A percentile compares a stretch with the other conserved stretches of the same genome.
Conservation (phyloP, 2,797 vertebrate genomes). For the Halcyon chelicuti region DNA sequence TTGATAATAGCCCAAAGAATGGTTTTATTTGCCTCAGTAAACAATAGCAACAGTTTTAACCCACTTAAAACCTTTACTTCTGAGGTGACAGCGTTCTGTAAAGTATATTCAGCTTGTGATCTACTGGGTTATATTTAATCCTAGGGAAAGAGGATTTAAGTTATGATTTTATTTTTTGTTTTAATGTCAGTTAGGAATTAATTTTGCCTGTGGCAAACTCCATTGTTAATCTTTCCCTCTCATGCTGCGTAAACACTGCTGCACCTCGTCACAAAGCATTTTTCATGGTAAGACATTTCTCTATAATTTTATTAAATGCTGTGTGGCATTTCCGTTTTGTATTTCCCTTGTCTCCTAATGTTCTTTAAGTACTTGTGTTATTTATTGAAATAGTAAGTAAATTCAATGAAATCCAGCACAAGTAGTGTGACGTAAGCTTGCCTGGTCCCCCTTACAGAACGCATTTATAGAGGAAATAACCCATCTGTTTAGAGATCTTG, state of each 20-base stretch:
- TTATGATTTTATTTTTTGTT: neutral
- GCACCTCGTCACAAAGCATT: neutral
- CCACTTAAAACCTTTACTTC: neutral
- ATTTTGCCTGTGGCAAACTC: neutral
- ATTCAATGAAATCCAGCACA: neutral
- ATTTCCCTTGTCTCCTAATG: neutral
- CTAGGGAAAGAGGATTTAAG: neutral
- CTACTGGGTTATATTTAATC: neutral
- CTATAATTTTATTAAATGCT: neutral
- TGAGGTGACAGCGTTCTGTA: neutral
- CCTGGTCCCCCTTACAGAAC: neutral
- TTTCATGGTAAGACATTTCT: neutral
- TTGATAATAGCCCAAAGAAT: neutral
- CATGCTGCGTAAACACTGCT: neutral
- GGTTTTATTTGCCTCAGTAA: neutral
- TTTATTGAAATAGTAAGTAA: neutral
- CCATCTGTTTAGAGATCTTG: neutral
- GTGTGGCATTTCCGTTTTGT: neutral
- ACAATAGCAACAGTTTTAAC: neutral
- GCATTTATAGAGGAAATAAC: neutral
- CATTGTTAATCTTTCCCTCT: neutral
- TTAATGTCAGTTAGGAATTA: neutral
- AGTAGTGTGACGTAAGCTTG: neutral
- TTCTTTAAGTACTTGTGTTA: neutral
- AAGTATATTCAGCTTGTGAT: neutral